Conservation (phyloP, 2,113 vertebrate genomes). For the Brachyhypopomus gauderio region DNA sequence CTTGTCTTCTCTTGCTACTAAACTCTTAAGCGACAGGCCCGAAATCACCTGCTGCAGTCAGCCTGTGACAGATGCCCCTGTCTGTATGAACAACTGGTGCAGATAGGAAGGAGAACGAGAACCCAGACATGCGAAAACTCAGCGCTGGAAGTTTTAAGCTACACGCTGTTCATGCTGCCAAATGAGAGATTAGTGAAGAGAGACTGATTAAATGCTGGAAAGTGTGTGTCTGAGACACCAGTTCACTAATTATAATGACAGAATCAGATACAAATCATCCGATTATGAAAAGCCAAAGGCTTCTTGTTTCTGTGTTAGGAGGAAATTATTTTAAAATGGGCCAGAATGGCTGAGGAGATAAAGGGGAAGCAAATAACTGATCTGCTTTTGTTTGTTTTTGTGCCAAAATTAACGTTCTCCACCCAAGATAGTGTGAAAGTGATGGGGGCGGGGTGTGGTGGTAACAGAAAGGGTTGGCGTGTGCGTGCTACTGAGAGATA, state of each 20-base stretch:
- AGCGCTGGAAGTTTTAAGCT: too few species aligned
- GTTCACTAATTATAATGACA: constrained; percentile 42
- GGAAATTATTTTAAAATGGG: constrained; percentile 22
- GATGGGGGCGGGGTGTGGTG: not conserved
- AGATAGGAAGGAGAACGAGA: too few species aligned
- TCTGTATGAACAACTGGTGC: too few species aligned
- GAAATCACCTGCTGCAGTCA: too few species aligned
- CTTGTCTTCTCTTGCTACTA: too few species aligned
- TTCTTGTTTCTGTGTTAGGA: not conserved
- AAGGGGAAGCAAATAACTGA: not conserved
- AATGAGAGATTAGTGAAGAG: too few species aligned
- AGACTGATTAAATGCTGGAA: too few species aligned
- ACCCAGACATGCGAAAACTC: too few species aligned
- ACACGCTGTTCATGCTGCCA: too few species aligned
- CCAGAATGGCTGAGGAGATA: constrained; percentile 1
- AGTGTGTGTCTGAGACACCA: constrained; percentile 15
- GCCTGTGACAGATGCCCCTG: too few species aligned
- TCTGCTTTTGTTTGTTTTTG: not conserved
- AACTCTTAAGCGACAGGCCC: too few species aligned
- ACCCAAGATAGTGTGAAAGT: not conserved
- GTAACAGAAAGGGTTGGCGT: not conserved
- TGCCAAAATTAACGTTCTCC: not conserved
- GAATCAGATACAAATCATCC: not conserved
- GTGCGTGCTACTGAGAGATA: constrained; percentile 23
- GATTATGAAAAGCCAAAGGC: constrained; percentile 27